These are phyloP conservation scores for Aplochiton taeniatus DNA, from an alignment of 2,797 vertebrate species.

Conservation along the genomic window DNA sequence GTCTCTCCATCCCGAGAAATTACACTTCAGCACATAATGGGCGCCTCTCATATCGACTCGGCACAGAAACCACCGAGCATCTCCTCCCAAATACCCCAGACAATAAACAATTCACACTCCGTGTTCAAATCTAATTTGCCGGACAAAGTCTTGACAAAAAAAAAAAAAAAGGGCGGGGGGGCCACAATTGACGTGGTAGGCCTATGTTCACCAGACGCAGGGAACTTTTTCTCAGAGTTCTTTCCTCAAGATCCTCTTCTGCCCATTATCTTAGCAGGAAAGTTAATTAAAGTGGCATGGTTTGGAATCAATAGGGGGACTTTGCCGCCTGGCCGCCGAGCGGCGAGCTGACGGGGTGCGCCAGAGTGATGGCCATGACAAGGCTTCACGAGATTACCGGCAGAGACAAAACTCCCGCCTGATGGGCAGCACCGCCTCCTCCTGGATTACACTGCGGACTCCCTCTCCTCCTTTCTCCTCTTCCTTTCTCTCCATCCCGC, in stretches of 20 bases:
- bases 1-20: slow-evolving; percentile 65
- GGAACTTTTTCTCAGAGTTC: slow-evolving; percentile 72
- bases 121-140: slow-evolving; percentile 76
- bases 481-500: slow-evolving; percentile 59
- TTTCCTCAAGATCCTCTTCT: slow-evolving; percentile 63
- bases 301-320: slow-evolving; percentile 79
- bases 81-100: slow-evolving; percentile 71
- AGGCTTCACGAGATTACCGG: slow-evolving; percentile 78
- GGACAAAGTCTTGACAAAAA: slow-evolving; percentile 71
- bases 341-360: slow-evolving; percentile 63
- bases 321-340: slow-evolving; percentile 51
- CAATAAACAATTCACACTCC: slow-evolving; percentile 81
- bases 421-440: slow-evolving; percentile 57
- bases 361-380: slow-evolving; percentile 79
- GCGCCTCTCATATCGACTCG: slow-evolving; percentile 67
- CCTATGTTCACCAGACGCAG: slow-evolving; percentile 49
- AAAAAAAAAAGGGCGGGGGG: slow-evolving; percentile 65
- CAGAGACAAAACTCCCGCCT: slow-evolving; percentile 72
- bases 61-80: slow-evolving; percentile 71
- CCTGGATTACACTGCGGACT: slow-evolving; percentile 71
- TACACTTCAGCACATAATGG: slow-evolving; percentile 70
- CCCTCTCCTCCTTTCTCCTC: slow-evolving; percentile 42
- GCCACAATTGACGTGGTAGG: slow-evolving; percentile 31
- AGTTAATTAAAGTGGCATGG: slow-evolving; percentile 84
- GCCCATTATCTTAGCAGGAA: slow-evolving; percentile 76